Conservation (phyloP, 2,888 invertebrate species). For the Ormyrus labotus region DNA sequence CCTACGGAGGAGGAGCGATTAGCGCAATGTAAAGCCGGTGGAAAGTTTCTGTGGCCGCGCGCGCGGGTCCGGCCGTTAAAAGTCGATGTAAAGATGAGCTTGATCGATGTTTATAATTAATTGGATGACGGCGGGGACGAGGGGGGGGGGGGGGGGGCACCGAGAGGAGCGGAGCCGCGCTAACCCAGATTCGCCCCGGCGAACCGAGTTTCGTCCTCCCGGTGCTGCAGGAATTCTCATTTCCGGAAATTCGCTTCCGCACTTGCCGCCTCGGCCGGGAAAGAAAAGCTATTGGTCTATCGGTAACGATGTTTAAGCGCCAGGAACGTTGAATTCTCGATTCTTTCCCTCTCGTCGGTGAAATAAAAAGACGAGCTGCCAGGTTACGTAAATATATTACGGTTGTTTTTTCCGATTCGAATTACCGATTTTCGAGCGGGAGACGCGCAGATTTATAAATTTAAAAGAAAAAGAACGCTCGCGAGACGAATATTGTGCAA, state of each 20-base stretch:
- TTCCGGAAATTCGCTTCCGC: slow-evolving; percentile 64
- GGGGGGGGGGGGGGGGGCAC: too few relatives aligned
- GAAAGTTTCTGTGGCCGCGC: neutral
- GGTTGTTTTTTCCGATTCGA: neutral
- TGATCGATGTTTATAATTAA: too few relatives aligned
- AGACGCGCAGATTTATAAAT: neutral
- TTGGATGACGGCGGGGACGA: too few relatives aligned
- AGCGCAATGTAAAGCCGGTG: neutral
- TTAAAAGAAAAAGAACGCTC: neutral
- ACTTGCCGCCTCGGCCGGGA: slow-evolving; percentile 31
- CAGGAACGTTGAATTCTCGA: neutral
- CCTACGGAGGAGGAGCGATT: neutral
- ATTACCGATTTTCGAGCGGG: neutral
- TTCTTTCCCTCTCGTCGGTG: neutral
- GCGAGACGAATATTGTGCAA: too few relatives aligned
- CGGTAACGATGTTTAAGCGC: neutral
- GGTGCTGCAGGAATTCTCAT: slow-evolving; percentile 64
- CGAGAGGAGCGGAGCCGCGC: slow-evolving; percentile 18
- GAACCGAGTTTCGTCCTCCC: slow-evolving; percentile 62
- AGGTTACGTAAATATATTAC: too few relatives aligned
- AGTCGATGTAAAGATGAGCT: too few relatives aligned
- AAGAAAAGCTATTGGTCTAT: slow-evolving; percentile 14
- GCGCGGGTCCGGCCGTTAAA: too few relatives aligned
- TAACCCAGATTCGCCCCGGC: slow-evolving; percentile 64
- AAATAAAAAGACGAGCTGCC: slow-evolving; percentile 2